A percentile compares a stretch with the other conserved stretches of the same genome.
phyloP scores from a whole-genome alignment of 2,888 invertebrate genomes.

The Catonia carolina region DNA sequence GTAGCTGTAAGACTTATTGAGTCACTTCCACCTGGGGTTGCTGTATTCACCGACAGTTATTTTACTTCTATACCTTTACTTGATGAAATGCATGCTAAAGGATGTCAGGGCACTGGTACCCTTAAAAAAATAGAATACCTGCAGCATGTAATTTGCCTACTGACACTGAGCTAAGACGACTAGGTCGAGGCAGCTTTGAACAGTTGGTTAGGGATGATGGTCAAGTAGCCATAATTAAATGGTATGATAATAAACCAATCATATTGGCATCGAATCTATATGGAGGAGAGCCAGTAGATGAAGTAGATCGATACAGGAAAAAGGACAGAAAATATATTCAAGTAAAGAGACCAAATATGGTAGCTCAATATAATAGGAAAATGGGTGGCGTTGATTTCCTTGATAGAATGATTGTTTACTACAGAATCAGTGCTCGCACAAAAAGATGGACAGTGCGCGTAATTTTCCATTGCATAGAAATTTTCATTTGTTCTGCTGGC shows the following conservation, averaged over 20 bases:
- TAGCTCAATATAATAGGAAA: conserved; percentile 11
- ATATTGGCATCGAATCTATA: conserved; percentile 11
- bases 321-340: conserved; percentile 1
- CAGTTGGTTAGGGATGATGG: conserved; percentile 14
- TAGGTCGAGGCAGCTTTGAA: conserved; percentile 1
- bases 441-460: conserved; percentile 14
- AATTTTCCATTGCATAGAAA: conserved; percentile 14
- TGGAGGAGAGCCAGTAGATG: conserved; percentile 10
- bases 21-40: not conserved
- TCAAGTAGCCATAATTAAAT: conserved; percentile 11
- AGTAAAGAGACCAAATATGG: conserved; percentile 6
- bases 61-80: conserved; percentile 1
- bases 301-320: not conserved
- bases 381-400: conserved; percentile 17
- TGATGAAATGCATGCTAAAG: conserved; percentile 5
- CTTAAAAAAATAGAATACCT: not conserved
- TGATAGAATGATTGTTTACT: conserved; percentile 17
- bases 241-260: no score
- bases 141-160: not conserved
- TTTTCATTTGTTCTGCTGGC: conserved; percentile 10
- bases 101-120: conserved; percentile 17
- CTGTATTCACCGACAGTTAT: conserved; percentile 4
- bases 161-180: conserved; percentile 3
- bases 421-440: conserved; percentile 16
- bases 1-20: not conserved